These are phyloP conservation scores for Proisotoma minuta DNA, from an alignment of 2,888 invertebrate species.

Conservation along the genomic window DNA sequence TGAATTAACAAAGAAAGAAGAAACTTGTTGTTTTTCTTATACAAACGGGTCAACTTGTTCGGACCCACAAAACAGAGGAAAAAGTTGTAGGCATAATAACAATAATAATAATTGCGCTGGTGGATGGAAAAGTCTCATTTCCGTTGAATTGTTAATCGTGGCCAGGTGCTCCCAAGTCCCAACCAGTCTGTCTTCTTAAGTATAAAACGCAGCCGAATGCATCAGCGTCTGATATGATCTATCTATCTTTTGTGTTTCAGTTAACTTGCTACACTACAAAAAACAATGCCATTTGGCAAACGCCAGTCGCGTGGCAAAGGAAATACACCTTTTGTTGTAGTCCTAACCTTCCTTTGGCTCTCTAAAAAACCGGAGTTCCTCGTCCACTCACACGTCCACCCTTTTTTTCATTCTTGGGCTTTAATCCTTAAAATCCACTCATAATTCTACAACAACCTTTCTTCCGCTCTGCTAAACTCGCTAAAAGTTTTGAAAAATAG, in stretches of 20 bases:
- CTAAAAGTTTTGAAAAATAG: too few species aligned
- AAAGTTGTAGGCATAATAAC: too few species aligned
- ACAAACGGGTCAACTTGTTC: too few species aligned
- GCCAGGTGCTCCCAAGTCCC: conserved; percentile 10
- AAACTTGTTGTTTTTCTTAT: too few species aligned
- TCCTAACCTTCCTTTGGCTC: neutral
- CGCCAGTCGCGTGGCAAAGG: conserved; percentile 41
- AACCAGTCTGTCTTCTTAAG: neutral
- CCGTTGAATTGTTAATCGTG: conserved; percentile 8
- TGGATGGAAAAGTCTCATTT: conserved; percentile 11
- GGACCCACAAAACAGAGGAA: too few species aligned
- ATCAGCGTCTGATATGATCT: neutral
- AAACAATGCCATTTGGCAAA: conserved; percentile 41
- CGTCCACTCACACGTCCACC: neutral
- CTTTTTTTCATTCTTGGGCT: neutral
- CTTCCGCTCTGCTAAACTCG: neutral
- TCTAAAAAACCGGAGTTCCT: neutral
- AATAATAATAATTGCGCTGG: neutral
- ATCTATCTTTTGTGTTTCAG: neutral
- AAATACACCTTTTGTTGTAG: neutral
- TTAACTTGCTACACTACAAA: conserved; percentile 1
- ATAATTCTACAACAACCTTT: neutral
- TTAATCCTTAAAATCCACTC: neutral
- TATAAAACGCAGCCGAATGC: neutral
- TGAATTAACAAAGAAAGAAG: too few species aligned